phyloP scores from a whole-genome alignment of 2,888 invertebrate genomes.

The Antitype chi region DNA sequence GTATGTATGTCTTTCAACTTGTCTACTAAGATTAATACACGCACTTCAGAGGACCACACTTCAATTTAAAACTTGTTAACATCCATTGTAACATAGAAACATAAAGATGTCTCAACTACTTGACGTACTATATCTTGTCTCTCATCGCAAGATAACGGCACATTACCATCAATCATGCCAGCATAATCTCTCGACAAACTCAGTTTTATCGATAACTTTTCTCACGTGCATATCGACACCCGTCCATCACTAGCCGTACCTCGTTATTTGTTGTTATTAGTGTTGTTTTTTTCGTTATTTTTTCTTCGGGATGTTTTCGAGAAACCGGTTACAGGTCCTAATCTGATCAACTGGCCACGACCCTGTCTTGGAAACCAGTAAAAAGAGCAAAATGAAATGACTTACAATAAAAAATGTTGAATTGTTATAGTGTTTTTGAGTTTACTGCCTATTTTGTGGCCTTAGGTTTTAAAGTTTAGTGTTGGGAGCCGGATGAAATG shows the following conservation, averaged over 20 bases:
- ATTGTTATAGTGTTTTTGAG: constrained; percentile 66
- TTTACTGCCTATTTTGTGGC: constrained; percentile 63
- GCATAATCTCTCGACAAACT: constrained; percentile 55
- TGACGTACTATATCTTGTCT: constrained; percentile 56
- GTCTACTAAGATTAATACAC: constrained; percentile 59
- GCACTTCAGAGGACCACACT: constrained; percentile 47
- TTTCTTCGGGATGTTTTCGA: constrained; percentile 85
- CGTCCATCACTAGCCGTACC: constrained; percentile 76
- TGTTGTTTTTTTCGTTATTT: constrained; percentile 83
- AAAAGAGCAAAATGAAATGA: constrained; percentile 74
- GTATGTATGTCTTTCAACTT: constrained; percentile 45
- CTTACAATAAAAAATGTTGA: constrained; percentile 69
- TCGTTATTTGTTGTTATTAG: constrained; percentile 91
- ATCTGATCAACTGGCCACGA: constrained; percentile 89
- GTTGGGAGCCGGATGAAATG: constrained; percentile 30
- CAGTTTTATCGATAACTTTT: constrained; percentile 70
- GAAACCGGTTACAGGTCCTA: constrained; percentile 85
- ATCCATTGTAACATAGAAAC: constrained; percentile 51
- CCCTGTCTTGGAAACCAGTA: constrained; percentile 72
- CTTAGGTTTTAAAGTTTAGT: constrained; percentile 52
- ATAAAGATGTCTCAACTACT: constrained; percentile 60
- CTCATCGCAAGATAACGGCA: constrained; percentile 61
- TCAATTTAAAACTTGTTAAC: constrained; percentile 61
- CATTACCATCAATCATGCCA: constrained; percentile 67
- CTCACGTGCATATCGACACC: constrained; percentile 72